These are phyloP conservation scores for Leptobrachium ailaonicum DNA, from an alignment of 2,113 vertebrate species.

Conservation along the genomic window DNA sequence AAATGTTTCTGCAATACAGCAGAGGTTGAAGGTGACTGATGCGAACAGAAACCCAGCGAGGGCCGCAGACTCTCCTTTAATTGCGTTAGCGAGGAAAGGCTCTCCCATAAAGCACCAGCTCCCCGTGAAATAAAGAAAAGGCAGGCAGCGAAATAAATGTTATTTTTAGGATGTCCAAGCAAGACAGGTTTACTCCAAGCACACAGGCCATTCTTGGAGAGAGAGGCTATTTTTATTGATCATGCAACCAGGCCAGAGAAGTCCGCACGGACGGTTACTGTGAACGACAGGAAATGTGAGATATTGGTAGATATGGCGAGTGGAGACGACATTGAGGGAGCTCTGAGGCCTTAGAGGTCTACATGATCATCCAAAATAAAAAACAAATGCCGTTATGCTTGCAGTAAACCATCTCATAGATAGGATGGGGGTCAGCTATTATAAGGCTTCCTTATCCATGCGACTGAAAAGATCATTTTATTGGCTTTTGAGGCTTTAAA, in stretches of 20 bases:
- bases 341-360: neutral
- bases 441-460: too few relatives aligned
- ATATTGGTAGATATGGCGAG: neutral
- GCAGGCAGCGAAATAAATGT: constrained; percentile 19
- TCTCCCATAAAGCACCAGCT: constrained; percentile 8
- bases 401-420: too few relatives aligned
- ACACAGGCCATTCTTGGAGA: neutral
- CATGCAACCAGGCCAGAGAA: neutral
- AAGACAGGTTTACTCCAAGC: constrained; percentile 9
- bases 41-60: constrained; percentile 13
- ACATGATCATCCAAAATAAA: too few relatives aligned
- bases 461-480: too few relatives aligned
- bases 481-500: too few relatives aligned
- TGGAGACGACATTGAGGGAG: neutral
- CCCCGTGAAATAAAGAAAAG: neutral
- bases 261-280: neutral
- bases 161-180: neutral
- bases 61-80: constrained; percentile 25
- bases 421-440: too few relatives aligned
- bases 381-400: too few relatives aligned
- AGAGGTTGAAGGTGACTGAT: constrained; percentile 40
- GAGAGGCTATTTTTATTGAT: constrained; percentile 26
- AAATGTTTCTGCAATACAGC: constrained; percentile 20
- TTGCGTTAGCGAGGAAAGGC: constrained; percentile 30
- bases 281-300: neutral